These are phyloP conservation scores for Drymodes brunneopygia DNA, from an alignment of 2,113 vertebrate genomes.

Conservation along the genomic window DNA sequence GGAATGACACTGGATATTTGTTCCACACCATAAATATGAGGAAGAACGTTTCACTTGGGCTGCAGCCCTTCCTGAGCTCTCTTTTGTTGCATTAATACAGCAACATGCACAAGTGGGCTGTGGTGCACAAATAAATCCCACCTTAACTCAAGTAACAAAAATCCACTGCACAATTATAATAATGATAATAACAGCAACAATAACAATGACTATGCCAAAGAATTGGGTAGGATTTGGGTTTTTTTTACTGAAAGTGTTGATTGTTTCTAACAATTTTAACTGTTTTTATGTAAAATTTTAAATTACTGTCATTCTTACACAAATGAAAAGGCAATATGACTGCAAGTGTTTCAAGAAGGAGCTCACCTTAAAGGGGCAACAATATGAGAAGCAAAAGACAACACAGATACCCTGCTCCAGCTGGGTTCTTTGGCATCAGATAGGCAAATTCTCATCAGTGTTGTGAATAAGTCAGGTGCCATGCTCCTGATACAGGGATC, in stretches of 20 bases:
- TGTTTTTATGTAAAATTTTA: neutral
- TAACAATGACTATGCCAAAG: neutral
- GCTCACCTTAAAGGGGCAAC: neutral
- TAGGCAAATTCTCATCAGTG: neutral
- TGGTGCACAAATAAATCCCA: neutral
- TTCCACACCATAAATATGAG: neutral
- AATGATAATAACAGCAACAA: neutral
- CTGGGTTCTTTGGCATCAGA: neutral
- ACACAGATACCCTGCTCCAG: neutral
- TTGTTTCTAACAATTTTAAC: neutral
- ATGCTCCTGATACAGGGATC: neutral
- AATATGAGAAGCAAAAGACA: neutral
- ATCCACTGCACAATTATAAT: neutral
- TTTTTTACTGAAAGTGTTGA: neutral
- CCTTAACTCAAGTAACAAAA: neutral
- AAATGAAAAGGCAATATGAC: neutral
- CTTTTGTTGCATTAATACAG: neutral
- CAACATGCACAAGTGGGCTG: rapidly evolving
- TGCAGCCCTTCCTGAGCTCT: neutral
- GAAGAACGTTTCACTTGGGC: neutral
- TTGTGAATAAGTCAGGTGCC: neutral
- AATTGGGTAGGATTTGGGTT: neutral
- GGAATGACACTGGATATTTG: neutral
- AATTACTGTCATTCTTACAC: neutral
- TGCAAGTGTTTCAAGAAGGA: neutral